A percentile compares a stretch with the other conserved stretches of the same genome.
phyloP scores from a whole-genome alignment of 2,888 invertebrate species.

The Syrphus vitripennis region DNA sequence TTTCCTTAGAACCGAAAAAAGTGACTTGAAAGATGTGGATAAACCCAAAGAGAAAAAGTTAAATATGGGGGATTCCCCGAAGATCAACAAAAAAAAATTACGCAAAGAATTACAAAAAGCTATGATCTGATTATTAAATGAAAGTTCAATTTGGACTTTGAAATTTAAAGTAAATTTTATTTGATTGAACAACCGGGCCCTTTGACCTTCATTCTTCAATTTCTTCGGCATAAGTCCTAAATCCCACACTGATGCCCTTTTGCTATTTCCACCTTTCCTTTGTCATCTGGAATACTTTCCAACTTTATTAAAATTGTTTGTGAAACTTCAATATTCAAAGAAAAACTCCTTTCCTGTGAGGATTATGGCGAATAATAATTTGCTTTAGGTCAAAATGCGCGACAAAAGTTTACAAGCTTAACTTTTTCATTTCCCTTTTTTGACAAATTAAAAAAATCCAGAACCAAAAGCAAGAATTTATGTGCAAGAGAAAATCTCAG shows the following conservation, averaged over 20 bases:
- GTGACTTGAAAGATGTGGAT: no score
- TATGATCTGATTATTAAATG: no score
- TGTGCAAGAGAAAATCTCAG: neutral
- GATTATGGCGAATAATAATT: slow-evolving; percentile 24
- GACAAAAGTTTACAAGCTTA: slow-evolving; percentile 60
- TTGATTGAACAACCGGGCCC: no score
- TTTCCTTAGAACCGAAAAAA: no score
- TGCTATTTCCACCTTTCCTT: neutral
- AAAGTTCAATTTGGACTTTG: no score
- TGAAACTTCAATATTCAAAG: slow-evolving; percentile 32
- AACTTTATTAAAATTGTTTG: slow-evolving; percentile 67
- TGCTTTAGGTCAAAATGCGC: slow-evolving; percentile 65
- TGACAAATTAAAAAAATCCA: neutral
- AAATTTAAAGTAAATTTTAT: no score
- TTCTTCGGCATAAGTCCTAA: neutral
- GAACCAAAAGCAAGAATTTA: slow-evolving; percentile 1
- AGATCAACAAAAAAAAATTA: no score
- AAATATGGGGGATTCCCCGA: no score
- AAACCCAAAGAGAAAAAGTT: no score
- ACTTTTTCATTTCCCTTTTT: slow-evolving; percentile 60
- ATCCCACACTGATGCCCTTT: neutral
- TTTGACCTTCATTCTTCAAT: neutral
- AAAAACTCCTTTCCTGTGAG: slow-evolving; percentile 16
- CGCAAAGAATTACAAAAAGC: no score
- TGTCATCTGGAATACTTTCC: slow-evolving; percentile 49